phyloP scores from a whole-genome alignment of 1,140 invertebrate species.

The Atta cephalotes region DNA sequence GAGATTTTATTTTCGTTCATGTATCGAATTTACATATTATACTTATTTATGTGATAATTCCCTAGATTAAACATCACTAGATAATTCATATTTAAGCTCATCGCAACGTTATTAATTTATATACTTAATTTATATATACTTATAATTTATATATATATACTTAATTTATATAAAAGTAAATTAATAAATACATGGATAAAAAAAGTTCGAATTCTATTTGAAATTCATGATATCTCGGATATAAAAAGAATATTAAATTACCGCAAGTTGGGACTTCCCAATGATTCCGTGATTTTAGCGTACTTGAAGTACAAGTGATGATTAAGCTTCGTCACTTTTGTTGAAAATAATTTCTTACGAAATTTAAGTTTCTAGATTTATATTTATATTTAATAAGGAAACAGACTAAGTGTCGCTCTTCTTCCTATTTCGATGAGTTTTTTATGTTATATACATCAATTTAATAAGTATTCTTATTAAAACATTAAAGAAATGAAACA shows the following conservation, averaged over 20 bases:
- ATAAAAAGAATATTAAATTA: neutral
- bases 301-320: neutral
- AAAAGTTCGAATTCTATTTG: neutral
- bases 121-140: neutral
- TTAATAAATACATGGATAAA: too few relatives aligned
- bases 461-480: neutral
- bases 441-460: too few relatives aligned
- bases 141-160: neutral
- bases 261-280: neutral
- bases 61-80: neutral
- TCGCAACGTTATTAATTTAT: neutral
- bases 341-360: neutral
- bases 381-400: neutral
- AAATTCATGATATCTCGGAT: neutral
- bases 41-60: neutral
- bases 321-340: neutral
- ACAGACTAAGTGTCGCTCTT: too few relatives aligned
- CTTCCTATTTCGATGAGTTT: too few relatives aligned
- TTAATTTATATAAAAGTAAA: neutral
- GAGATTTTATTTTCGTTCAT: neutral
- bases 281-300: neutral
- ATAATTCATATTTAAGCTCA: too few relatives aligned
- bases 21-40: conserved; percentile 3
- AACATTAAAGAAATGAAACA: neutral
- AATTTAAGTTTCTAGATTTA: neutral